Evolutionary conservation across 2,113 vertebrate species (phyloP).

Genomic region (Ranitomeya variabilis): DNA sequence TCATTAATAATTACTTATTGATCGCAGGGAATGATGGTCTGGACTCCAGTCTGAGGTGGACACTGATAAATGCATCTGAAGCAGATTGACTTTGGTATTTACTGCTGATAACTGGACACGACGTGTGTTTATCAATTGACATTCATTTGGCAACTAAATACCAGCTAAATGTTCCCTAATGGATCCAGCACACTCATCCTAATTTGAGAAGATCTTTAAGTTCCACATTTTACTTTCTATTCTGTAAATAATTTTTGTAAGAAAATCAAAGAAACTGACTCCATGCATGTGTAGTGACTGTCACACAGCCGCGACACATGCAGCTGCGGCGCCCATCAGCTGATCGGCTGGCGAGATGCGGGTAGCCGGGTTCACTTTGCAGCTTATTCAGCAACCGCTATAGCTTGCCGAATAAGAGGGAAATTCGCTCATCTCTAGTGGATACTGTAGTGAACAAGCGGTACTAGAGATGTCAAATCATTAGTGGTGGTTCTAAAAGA

Average conservation of each 20-base stretch:
- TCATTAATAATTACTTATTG: slow-evolving; percentile 78
- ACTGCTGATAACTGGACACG: slow-evolving; percentile 77
- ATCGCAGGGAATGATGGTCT: slow-evolving; percentile 82
- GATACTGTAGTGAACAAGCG: no score
- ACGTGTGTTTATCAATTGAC: slow-evolving; percentile 57
- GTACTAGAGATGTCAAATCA: no score
- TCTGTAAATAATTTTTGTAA: not conserved
- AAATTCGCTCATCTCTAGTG: no score
- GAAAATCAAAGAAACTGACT: not conserved
- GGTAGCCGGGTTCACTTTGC: no score
- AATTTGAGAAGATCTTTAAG: not conserved
- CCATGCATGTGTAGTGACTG: not conserved
- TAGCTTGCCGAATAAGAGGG: no score
- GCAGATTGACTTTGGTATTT: slow-evolving; percentile 72
- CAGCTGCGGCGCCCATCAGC: no score
- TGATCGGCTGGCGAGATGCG: no score
- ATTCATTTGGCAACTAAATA: slow-evolving; percentile 25
- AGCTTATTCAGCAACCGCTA: no score
- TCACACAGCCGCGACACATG: no score
- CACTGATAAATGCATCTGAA: slow-evolving; percentile 82
- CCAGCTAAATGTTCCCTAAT: slow-evolving; percentile 9
- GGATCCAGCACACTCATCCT: not conserved
- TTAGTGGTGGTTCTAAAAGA: no score
- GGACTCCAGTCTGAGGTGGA: slow-evolving; percentile 80
- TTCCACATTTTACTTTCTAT: not conserved